A percentile compares a stretch with the other conserved stretches of the same genome.
phyloP scores from a whole-genome alignment of 2,888 invertebrate genomes.

The Conus canariensis region DNA sequence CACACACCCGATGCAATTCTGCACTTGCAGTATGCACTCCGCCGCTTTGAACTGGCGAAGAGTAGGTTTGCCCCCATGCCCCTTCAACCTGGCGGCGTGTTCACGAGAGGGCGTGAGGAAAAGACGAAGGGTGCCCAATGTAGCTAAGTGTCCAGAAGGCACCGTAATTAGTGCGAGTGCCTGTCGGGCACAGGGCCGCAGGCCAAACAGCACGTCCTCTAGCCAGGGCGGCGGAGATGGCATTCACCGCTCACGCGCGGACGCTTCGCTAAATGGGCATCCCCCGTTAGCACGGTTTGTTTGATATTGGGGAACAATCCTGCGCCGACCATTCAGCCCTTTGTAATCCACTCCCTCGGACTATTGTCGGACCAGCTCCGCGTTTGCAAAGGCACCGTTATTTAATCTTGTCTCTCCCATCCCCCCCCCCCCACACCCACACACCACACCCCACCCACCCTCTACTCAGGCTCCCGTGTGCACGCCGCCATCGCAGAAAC shows the following conservation, averaged over 20 bases:
- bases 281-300: conserved; percentile 45
- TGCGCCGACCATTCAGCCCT: conserved; percentile 39
- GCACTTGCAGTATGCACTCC: too few species aligned
- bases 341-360: conserved; percentile 41
- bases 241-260: conserved; percentile 45
- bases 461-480: too few species aligned
- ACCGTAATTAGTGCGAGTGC: conserved; percentile 39
- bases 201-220: conserved; percentile 34
- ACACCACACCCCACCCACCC: too few species aligned
- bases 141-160: conserved; percentile 42
- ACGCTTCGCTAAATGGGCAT: conserved; percentile 1
- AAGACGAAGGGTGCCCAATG: not conserved
- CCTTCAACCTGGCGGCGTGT: not conserved
- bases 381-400: conserved; percentile 45
- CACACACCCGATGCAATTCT: too few species aligned
- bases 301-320: conserved; percentile 43
- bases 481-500: conserved; percentile 39
- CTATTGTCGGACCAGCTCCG: conserved; percentile 39
- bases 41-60: too few species aligned
- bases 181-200: not conserved
- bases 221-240: not conserved
- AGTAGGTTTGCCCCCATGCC: not conserved
- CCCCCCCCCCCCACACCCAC: too few species aligned
- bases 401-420: conserved; percentile 44
- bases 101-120: not conserved